Conservation (phyloP, 1,140 invertebrate genomes). For the Lasioglossum baleicum region DNA sequence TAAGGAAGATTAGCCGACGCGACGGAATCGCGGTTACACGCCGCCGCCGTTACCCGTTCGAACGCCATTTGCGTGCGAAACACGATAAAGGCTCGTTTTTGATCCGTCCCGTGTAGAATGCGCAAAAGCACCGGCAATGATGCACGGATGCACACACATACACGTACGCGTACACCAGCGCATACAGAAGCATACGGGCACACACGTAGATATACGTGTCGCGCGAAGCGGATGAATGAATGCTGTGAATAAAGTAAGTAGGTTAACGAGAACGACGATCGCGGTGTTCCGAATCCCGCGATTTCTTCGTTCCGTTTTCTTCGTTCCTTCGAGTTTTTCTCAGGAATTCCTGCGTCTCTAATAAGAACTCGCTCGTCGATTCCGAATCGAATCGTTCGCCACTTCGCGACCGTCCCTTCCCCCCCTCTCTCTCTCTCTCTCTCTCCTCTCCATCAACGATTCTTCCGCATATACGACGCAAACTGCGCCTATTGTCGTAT, state of each 20-base stretch:
- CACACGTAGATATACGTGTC: neutral
- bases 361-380: neutral
- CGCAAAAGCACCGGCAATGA: neutral
- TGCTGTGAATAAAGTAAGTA: constrained; percentile 44
- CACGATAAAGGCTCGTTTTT: constrained; percentile 10
- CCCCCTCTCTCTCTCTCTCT: neutral
- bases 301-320: neutral
- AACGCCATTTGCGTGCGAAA: constrained; percentile 26
- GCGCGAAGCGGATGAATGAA: constrained; percentile 37
- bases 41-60: neutral
- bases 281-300: constrained; percentile 8
- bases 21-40: neutral
- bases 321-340: no score
- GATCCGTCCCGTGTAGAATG: no score
- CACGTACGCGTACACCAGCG: neutral
- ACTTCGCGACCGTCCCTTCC: neutral
- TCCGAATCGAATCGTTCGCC: neutral
- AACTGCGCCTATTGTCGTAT: constrained; percentile 32
- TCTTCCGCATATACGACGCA: neutral
- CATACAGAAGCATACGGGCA: no score
- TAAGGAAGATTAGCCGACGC: constrained; percentile 8
- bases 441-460: neutral
- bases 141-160: neutral
- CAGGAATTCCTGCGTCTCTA: neutral
- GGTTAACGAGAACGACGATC: constrained; percentile 40